These are phyloP conservation scores for Acanthosepion lycidas DNA, from an alignment of 2,888 invertebrate species.

Conservation along the genomic window DNA sequence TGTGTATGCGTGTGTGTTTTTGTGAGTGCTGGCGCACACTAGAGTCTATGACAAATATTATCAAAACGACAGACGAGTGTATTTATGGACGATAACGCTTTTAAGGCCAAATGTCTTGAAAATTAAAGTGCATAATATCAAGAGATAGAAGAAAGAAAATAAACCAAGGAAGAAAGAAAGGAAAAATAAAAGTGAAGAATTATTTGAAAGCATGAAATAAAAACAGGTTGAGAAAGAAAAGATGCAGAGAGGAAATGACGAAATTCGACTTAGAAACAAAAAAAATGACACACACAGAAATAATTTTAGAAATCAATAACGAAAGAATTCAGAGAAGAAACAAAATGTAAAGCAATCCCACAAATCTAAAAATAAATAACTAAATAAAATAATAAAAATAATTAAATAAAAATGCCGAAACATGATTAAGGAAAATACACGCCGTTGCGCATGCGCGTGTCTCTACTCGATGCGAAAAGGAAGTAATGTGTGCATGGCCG, in stretches of 20 bases:
- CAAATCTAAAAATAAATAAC: not conserved
- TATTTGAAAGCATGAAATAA: not conserved
- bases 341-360: not conserved
- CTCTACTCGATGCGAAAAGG: not conserved
- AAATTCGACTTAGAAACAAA: not conserved
- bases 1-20: constrained; percentile 46
- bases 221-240: not conserved
- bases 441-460: not conserved
- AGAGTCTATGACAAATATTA: too few species aligned
- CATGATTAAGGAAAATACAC: not conserved
- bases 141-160: too few species aligned
- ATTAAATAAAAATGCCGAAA: not conserved
- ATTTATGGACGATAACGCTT: too few species aligned
- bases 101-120: too few species aligned
- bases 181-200: too few species aligned
- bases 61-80: too few species aligned
- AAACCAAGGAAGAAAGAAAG: too few species aligned
- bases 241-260: not conserved
- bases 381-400: not conserved
- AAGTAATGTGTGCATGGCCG: not conserved
- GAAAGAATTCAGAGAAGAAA: not conserved
- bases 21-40: not conserved
- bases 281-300: not conserved
- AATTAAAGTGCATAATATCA: too few species aligned
- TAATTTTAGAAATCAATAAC: not conserved